Base-by-base conservation (phyloP, 1,140 invertebrate genomes). In the Physella acuta region DNA sequence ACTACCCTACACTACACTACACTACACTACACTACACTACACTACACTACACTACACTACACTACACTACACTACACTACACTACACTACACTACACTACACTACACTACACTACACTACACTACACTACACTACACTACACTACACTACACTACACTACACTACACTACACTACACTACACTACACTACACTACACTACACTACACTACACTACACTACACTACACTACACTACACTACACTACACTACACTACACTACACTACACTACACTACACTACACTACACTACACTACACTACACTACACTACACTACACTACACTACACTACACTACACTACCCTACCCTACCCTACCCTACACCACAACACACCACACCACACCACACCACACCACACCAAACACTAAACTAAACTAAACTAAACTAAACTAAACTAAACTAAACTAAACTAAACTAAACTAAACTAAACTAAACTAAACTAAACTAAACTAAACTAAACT, bases 381-480 rank as follows among this genome's bases (percentile, higher is more conserved):
- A 49, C 44, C n/a, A 49, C 44, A 49, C 44, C n/a, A 14, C 44
- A 49, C 44, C n/a, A 49, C 44, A 49, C 44, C n/a, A 49, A 11
- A 49, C 44, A 49, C 44, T 49, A 49, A 49, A 49, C 44, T 49
- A 49, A 49, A 49, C 44, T 49, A 49, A 49, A 49, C 44, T 49
- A 49, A 49, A 49, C 44, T 49, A 49, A 49, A 49, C 44, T 49
- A 49, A 49, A 49, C 44, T 49, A 49, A 49, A 49, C 44, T 49
- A 49, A 49, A 49, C 44, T 49, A 49, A 49, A 49, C 44, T 49
- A 49, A 49, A 49, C 44, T 49, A 49, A 49, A 49, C 44, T 49
- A 49, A 49, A 49, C 44, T 49, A 49, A 49, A 11, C n/a, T 14
- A 49, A 49, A 11, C n/a, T 49, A 49, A 49, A 11, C n/a, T 49